Percentiles rank a stretch among this genome's conserved stretches.
phyloP scores from a whole-genome alignment of 2,888 invertebrate genomes.

The Chymomyza procnemis region DNA sequence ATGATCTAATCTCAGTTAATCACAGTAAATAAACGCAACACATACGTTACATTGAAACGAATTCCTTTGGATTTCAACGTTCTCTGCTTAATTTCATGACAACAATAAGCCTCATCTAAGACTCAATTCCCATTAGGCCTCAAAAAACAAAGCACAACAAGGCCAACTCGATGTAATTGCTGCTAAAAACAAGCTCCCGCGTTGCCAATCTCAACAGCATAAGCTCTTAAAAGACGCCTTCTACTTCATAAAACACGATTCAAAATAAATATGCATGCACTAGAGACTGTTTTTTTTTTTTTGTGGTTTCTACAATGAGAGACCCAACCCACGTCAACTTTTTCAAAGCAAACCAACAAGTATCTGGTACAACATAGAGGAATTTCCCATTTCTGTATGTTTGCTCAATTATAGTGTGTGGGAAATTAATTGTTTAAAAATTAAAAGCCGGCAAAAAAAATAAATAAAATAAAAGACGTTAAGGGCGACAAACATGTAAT shows the following conservation, averaged over 20 bases:
- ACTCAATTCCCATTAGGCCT: not conserved
- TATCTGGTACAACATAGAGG: conserved; percentile 33
- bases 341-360: not conserved
- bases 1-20: not conserved
- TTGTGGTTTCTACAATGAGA: conserved; percentile 2
- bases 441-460: conserved; percentile 24
- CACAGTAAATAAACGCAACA: not conserved
- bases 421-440: conserved; percentile 61
- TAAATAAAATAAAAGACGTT: conserved; percentile 27
- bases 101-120: not conserved
- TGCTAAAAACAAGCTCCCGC: not conserved
- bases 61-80: not conserved
- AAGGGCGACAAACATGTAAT: conserved; percentile 45
- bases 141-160: not conserved
- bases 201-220: not conserved
- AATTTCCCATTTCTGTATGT: conserved; percentile 63
- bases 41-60: not conserved
- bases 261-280: not conserved
- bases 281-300: not conserved
- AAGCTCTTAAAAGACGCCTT: not conserved
- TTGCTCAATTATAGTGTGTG: conserved; percentile 44
- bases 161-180: not conserved
- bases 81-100: not conserved
- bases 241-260: not conserved
- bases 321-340: not conserved